Evolutionary conservation across 1,140 invertebrate genomes (phyloP), one percentile per base, ranked within the genome.

Genomic region (Drosophila yakuba): DNA sequence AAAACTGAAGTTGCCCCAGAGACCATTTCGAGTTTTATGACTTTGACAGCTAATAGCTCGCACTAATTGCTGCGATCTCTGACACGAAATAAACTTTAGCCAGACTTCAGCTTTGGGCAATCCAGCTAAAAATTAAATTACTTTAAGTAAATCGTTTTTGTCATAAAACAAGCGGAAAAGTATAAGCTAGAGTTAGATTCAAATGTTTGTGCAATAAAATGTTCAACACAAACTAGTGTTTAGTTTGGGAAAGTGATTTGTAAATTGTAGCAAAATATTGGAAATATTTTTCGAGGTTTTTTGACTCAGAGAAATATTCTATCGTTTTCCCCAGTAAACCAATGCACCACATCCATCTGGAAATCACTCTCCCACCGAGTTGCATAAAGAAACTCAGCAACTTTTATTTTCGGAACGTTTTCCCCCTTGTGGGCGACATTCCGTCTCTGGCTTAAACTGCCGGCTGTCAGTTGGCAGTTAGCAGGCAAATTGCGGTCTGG

Each of bases 21-120:
- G 73, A 66, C 50, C 39, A 56, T 41, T 35, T 14, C 35, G 51
- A 8, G 41, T 47, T 56, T 74, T 74, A 74, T 74, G 58, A 28
- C 72, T 66, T 74, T 75, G 73, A 56, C 72, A 75, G 61, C 73
- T 75, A 75, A 75, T 75, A 75, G 73, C 72, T 75, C 48, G 48
- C 72, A 75, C 60, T 75, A 75, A 75, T 75, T 75, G 73, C 73
- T 66, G 35, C 75, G 73, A 75, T 75, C 73, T 57, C 60, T 75
- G 73, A 47, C 72, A 75, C 73, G 48, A 48, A 45, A 51, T 45
- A 57, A 66, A 66, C 73, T 75, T 75, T 66, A 12, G 39, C 14
- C n/a, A 20, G 6, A 11, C 6, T 15, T 50, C 4, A 12, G 23
- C 38, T 54, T 36, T 39, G 12, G 25, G 41, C 35, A 48, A 69